Evolutionary conservation across 2,113 vertebrate species (phyloP).

Genomic region (Chaetops frenatus): DNA sequence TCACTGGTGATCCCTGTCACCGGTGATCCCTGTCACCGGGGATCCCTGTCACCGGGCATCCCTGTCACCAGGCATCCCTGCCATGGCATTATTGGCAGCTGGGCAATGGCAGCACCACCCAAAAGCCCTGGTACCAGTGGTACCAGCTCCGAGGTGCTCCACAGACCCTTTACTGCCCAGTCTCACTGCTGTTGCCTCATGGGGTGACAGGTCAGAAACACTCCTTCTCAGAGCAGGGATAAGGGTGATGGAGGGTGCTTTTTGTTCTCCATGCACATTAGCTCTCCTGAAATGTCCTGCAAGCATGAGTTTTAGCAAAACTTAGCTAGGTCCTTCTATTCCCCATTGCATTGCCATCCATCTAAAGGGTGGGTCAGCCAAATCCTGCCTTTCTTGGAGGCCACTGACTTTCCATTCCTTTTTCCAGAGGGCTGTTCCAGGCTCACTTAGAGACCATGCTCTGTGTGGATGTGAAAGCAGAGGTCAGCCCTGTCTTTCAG

Average conservation of each 20-base stretch:
- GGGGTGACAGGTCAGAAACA: background rate
- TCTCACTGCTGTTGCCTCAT: background rate
- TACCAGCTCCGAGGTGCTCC: background rate
- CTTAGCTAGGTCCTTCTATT: background rate
- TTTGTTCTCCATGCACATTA: background rate
- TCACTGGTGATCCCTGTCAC: no score
- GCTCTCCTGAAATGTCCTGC: background rate
- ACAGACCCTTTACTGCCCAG: background rate
- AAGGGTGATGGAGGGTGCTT: background rate
- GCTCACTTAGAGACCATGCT: background rate
- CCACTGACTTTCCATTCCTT: background rate
- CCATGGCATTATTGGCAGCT: accelerated
- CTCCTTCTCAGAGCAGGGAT: background rate
- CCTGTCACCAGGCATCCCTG: background rate
- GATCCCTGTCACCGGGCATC: background rate
- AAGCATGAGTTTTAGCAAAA: background rate
- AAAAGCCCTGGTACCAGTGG: accelerated
- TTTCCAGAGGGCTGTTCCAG: background rate
- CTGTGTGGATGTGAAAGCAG: background rate
- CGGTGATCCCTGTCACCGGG: background rate
- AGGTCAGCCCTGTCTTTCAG: background rate
- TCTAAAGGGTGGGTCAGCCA: background rate
- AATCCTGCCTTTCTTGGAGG: background rate
- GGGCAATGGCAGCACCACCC: background rate
- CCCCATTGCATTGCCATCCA: background rate